Evolutionary conservation across 2,113 vertebrate genomes (phyloP).

Genomic region (Micronisus gabar): DNA sequence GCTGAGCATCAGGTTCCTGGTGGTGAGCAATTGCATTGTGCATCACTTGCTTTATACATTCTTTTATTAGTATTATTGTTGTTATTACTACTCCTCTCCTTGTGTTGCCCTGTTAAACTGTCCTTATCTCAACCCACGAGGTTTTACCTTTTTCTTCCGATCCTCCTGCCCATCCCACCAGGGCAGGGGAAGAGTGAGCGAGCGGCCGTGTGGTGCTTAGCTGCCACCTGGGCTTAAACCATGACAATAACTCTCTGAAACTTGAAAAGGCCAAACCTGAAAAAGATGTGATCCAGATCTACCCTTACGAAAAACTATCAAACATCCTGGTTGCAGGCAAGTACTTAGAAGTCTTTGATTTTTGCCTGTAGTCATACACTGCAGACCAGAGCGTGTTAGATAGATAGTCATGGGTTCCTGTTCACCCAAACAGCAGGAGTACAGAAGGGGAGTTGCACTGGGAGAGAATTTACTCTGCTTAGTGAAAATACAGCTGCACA

Average conservation of each 20-base stretch:
- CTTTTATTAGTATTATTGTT: too few relatives aligned
- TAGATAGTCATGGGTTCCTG: neutral
- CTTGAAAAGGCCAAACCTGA: neutral
- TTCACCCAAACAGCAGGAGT: neutral
- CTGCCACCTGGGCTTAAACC: too few relatives aligned
- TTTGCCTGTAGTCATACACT: fast-evolving
- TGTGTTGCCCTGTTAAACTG: too few relatives aligned
- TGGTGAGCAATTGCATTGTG: too few relatives aligned
- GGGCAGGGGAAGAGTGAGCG: too few relatives aligned
- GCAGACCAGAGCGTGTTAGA: neutral
- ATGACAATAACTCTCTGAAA: neutral
- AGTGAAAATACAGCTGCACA: neutral
- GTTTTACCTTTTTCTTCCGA: too few relatives aligned
- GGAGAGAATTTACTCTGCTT: neutral
- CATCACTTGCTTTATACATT: too few relatives aligned
- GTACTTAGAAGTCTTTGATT: neutral
- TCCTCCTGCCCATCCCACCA: too few relatives aligned
- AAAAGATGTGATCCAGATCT: neutral
- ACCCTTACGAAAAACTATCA: neutral
- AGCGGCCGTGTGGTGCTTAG: too few relatives aligned
- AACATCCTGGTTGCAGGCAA: neutral
- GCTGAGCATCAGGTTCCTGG: too few relatives aligned
- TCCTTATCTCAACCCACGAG: too few relatives aligned
- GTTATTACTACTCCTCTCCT: too few relatives aligned
- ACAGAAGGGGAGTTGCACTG: neutral